Evolutionary conservation across 2,113 vertebrate species (phyloP), one percentile per base, ranked within the genome.

Genomic region (Toxotes jaculatrix): DNA sequence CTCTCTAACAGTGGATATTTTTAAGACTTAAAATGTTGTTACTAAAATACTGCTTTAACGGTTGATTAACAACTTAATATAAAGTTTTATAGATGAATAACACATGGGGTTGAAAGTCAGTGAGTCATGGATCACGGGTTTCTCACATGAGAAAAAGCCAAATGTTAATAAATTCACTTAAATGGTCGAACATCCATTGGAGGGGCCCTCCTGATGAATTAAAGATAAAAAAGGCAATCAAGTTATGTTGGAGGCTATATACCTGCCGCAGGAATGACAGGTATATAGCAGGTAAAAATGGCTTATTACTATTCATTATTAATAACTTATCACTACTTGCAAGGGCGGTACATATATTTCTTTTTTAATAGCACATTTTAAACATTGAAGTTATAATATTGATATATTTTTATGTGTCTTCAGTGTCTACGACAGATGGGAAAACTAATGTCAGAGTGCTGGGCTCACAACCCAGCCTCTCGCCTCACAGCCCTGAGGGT

Each of bases 401-500:
- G 5, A 13, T 74, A 23, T 78, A 13, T 72, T 64, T 32, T 77
- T 1, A 80, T 17, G 51, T 91, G 59, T 86, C 31, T 68, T 49
- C 86, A 99, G 98, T 99, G 98, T 93, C 92, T 99, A 8, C 94
- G 96, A 79, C 98, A 97, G 94, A 97, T 99, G 96, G 97, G 97
- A 12, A 99, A 99, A 74, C 95, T 99, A 87, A 99, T 99, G 98
- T 96, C 96, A 0, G 98, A 99, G 85, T 99, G 98, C 88, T 99
- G 98, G 98, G 97, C 97, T 36, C 97, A 99, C 81, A 99, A 95
- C 80, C 98, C 98, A 0, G 96, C 97, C 0, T 98, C 96, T 1
- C 96, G 98, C 17, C 96, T 99, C 88, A 99, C 98, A 0, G 97
- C 98, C 61, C 94, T 99, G 55, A 94, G 98, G 14, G 98, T 99